Conservation (phyloP, 2,888 invertebrate genomes). For the Epinotia brunnichana region DNA sequence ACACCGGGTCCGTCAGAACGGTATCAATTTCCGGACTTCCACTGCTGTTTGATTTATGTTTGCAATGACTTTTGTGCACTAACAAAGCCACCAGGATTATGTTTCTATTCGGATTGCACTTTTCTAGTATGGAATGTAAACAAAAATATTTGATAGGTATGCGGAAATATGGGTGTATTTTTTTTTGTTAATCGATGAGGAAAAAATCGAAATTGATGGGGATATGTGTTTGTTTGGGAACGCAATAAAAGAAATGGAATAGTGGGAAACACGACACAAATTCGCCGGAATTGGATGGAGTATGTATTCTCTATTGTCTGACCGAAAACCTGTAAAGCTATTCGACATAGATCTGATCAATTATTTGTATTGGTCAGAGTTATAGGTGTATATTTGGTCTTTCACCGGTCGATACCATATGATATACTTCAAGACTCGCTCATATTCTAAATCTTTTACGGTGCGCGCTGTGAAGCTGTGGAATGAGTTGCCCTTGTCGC, state of each 20-base stretch:
- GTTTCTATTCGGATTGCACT: slow-evolving; percentile 31
- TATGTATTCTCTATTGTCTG: not conserved
- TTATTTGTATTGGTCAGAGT: not conserved
- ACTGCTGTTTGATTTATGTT: slow-evolving; percentile 75
- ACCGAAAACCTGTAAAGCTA: not conserved
- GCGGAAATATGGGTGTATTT: not conserved
- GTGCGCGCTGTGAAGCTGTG: too few species aligned
- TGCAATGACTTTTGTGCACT: slow-evolving; percentile 62
- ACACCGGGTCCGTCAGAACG: slow-evolving; percentile 63
- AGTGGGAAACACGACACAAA: not conserved
- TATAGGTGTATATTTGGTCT: not conserved
- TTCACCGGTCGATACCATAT: not conserved
- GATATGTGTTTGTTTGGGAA: not conserved
- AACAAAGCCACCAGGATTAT: slow-evolving; percentile 40
- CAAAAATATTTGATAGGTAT: slow-evolving; percentile 20
- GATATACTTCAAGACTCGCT: too few species aligned
- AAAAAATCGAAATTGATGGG: not conserved
- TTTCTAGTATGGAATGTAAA: slow-evolving; percentile 25
- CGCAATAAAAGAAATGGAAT: slow-evolving; percentile 9
- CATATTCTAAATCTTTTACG: too few species aligned
- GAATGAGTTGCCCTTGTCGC: too few species aligned
- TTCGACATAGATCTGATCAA: not conserved
- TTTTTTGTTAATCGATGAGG: slow-evolving; percentile 8
- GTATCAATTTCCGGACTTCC: slow-evolving; percentile 77
- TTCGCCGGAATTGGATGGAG: not conserved